Evolutionary conservation across 2,888 invertebrate species (phyloP).

Genomic region (Helobdella robusta): DNA sequence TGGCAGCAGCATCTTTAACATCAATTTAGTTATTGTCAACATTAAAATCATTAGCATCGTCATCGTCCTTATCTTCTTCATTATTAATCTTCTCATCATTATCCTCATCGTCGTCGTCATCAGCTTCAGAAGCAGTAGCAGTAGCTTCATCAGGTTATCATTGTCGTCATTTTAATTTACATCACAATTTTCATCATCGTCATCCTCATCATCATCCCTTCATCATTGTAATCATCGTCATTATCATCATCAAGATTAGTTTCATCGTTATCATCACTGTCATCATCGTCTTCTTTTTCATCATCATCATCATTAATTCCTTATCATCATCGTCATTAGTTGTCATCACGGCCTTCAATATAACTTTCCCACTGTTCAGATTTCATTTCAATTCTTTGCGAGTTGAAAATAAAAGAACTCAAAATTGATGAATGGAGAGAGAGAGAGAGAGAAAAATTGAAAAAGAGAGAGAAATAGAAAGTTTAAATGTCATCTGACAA

Average conservation of each 20-base stretch:
- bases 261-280: conserved; percentile 7
- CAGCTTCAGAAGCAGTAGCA: neutral
- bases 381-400: too few relatives aligned
- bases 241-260: neutral
- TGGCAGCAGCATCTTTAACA: neutral
- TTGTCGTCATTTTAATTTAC: neutral
- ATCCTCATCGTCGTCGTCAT: neutral
- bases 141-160: conserved; percentile 8
- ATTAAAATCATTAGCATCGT: too few relatives aligned
- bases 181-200: conserved; percentile 8
- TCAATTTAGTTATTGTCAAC: too few relatives aligned
- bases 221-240: conserved; percentile 3
- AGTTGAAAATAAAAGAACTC: too few relatives aligned
- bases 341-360: too few relatives aligned
- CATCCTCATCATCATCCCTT: conserved; percentile 4
- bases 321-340: too few relatives aligned
- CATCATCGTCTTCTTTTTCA: neutral
- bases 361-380: too few relatives aligned
- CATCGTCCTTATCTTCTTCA: neutral
- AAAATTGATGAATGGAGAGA: too few relatives aligned
- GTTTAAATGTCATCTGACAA: too few relatives aligned
- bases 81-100: neutral
- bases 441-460: too few relatives aligned
- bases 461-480: too few relatives aligned
- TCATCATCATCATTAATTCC: too few relatives aligned